Conservation (phyloP, 2,888 invertebrate species). For the Aphidius colemani region DNA sequence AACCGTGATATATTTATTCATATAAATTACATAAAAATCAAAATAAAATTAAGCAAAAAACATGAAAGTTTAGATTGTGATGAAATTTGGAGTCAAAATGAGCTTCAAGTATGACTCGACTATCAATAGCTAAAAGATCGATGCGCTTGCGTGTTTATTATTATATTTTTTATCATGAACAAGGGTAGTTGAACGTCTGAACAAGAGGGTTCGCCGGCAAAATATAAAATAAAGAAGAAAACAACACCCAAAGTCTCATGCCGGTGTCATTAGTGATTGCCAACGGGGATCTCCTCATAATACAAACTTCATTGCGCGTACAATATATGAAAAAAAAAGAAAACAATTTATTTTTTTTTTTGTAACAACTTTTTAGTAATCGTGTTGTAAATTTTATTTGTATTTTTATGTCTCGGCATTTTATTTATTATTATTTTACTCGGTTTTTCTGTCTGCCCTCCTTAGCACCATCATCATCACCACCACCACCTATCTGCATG, state of each 20-base stretch:
- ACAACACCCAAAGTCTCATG: constrained; percentile 9
- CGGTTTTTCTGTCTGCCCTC: not conserved
- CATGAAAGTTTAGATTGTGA: no score
- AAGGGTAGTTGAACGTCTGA: constrained; percentile 16
- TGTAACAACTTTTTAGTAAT: no score
- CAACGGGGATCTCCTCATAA: constrained; percentile 5
- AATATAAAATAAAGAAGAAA: not conserved
- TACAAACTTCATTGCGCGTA: not conserved
- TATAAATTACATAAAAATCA: no score
- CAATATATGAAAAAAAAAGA: not conserved
- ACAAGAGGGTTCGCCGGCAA: not conserved
- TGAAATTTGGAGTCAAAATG: no score
- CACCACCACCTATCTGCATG: not conserved
- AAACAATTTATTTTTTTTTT: no score
- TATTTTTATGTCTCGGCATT: not conserved
- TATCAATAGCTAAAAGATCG: constrained; percentile 15
- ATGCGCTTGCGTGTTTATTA: constrained; percentile 9
- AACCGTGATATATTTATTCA: no score
- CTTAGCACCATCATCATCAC: no score
- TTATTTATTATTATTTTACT: not conserved
- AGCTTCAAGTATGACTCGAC: not conserved
- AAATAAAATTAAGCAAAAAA: no score
- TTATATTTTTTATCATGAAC: constrained; percentile 17
- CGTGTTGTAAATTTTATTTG: no score
- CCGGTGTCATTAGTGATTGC: constrained; percentile 17